phyloP scores from a whole-genome alignment of 1,140 invertebrate genomes.

The Telenomus remus region DNA sequence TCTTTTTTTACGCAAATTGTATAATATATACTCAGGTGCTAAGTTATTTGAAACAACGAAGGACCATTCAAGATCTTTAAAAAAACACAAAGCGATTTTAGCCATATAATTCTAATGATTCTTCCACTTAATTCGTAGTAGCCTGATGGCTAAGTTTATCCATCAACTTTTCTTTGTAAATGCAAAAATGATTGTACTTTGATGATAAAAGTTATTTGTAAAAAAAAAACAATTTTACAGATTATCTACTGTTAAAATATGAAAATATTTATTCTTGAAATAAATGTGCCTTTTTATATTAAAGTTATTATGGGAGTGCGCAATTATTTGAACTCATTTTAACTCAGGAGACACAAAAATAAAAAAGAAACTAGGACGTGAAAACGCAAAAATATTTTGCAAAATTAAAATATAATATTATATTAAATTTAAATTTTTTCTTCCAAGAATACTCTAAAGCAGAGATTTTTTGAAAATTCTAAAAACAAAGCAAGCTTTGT shows the following conservation, averaged over 20 bases:
- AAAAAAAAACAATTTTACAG: conserved; percentile 23
- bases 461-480: no score
- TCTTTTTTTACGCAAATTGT: background rate
- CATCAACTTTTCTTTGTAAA: conserved; percentile 55
- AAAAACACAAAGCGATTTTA: conserved; percentile 54
- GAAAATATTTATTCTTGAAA: conserved; percentile 67
- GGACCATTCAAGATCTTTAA: background rate
- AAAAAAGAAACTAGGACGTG: no score
- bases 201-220: conserved; percentile 54
- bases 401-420: no score
- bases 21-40: background rate
- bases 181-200: conserved; percentile 22
- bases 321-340: no score
- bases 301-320: no score
- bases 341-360: no score
- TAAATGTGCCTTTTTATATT: conserved; percentile 68
- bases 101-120: conserved; percentile 53
- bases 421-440: no score
- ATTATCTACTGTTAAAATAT: conserved; percentile 63
- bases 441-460: no score
- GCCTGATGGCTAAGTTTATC: conserved; percentile 67
- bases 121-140: conserved; percentile 62
- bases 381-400: no score
- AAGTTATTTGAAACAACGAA: background rate
- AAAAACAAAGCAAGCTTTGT: no score